These are phyloP conservation scores for Tenrec ecaudatus DNA, from an alignment of 2,113 vertebrate species.

Conservation along the genomic window DNA sequence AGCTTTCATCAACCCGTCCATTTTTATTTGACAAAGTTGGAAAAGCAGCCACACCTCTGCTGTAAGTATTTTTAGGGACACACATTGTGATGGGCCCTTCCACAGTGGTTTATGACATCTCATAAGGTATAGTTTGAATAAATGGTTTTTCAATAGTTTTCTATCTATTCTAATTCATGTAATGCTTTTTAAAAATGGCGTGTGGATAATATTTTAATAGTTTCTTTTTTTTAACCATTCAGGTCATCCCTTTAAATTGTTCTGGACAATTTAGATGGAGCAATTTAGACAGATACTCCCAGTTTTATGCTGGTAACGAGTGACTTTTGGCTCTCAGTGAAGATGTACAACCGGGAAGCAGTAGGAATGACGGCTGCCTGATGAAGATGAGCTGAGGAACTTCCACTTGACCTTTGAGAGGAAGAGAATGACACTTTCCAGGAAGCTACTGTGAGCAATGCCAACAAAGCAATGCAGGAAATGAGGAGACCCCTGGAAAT, in stretches of 20 bases:
- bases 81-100: too few species aligned
- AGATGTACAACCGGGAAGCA: background rate
- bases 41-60: too few species aligned
- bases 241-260: conserved; percentile 53
- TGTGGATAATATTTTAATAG: conserved; percentile 26
- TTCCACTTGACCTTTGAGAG: background rate
- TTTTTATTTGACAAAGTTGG: too few species aligned
- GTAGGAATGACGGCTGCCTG: background rate
- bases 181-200: background rate
- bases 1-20: too few species aligned
- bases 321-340: background rate
- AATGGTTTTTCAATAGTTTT: conserved; percentile 10
- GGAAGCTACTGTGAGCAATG: background rate
- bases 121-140: background rate
- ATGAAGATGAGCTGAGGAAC: background rate
- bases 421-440: background rate
- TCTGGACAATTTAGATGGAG: conserved; percentile 43
- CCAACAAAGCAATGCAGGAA: conserved; percentile 55
- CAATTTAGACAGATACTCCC: conserved; percentile 12
- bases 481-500: conserved; percentile 16
- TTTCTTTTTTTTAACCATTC: conserved; percentile 22
- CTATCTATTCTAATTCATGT: conserved; percentile 11
- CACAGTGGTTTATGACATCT: background rate
- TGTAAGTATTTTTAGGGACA: too few species aligned
- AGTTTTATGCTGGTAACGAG: conserved; percentile 35